Base-by-base conservation (phyloP, 2,113 vertebrate genomes). In the Stigmatopora nigra region DNA sequence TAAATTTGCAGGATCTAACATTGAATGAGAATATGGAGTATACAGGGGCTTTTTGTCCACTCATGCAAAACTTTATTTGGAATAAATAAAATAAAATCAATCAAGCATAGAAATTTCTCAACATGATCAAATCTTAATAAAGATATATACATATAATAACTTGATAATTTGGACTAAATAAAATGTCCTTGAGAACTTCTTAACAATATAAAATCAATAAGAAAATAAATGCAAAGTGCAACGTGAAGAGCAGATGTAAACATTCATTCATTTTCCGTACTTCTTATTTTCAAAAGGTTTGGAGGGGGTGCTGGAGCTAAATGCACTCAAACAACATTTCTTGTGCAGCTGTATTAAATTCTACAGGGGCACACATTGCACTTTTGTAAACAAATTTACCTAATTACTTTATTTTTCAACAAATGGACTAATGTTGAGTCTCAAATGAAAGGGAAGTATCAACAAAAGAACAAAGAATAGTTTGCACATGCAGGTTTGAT, bases 91-190 rank as follows among this genome's bases (percentile, higher is more conserved):
- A 69, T 57, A n/a, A 41, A 68, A 56, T 48, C 71, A 51, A 63
- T 61, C 22, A 44, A 67, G 17, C 66, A 69, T 13, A 75, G 57
- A 70, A 67, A 47, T 73, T 57, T 12, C 65, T 63, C 47, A 70
- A 38, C 64, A n/a, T 45, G 64, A 75, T 77, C 67, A 75, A 82
- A 76, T 77, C 58, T 38, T 64, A 59, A 48, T 17, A 7, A 46
- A 73, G 69, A 75, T 65, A 79, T 73, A 14, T 80, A 78, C 77
- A 68, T 67, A 8, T 4, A 41, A 41, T 8, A 41, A 41, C 9
- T 41, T 4, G 25, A 31, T 31, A 31, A 31, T 31, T 31, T 31
- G 25, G 25, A 31, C 25, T 31, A 3, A 31, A 31, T 31, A 31
- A 31, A 31, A 31, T 31, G 25, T 3, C 25, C 1, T 31, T 31